Conservation (phyloP, 2,113 vertebrate genomes). For the Dendrocopos noguchii region DNA sequence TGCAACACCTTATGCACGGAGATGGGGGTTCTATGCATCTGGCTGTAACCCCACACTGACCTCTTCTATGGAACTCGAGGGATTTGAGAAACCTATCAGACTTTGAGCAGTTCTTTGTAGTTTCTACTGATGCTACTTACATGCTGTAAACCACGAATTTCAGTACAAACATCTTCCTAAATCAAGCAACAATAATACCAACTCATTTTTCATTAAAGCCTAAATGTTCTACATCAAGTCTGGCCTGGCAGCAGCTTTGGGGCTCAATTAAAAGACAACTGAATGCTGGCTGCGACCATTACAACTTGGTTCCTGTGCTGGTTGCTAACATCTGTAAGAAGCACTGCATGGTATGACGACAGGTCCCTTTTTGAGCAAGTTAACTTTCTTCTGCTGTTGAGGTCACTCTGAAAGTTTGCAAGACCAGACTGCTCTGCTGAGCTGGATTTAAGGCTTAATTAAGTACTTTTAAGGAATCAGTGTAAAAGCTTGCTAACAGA, state of each 20-base stretch:
- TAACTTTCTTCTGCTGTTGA: not conserved
- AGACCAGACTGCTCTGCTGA: not conserved
- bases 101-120: not conserved
- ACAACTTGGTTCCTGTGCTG: not conserved
- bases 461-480: not conserved
- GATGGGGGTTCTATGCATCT: not conserved
- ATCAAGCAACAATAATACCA: not conserved
- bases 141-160: not conserved
- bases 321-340: accelerated
- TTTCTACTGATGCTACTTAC: not conserved
- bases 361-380: not conserved
- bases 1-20: accelerated
- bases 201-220: not conserved
- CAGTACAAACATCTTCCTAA: not conserved
- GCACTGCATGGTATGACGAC: not conserved
- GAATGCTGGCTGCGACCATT: not conserved
- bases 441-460: not conserved
- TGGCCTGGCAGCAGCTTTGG: not conserved
- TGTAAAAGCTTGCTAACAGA: not conserved
- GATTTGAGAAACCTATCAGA: not conserved
- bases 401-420: not conserved
- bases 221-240: not conserved
- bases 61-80: not conserved
- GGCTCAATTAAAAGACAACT: not conserved
- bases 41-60: not conserved